Conservation (phyloP, 2,888 invertebrate genomes). For the Osmoderma eremita region DNA sequence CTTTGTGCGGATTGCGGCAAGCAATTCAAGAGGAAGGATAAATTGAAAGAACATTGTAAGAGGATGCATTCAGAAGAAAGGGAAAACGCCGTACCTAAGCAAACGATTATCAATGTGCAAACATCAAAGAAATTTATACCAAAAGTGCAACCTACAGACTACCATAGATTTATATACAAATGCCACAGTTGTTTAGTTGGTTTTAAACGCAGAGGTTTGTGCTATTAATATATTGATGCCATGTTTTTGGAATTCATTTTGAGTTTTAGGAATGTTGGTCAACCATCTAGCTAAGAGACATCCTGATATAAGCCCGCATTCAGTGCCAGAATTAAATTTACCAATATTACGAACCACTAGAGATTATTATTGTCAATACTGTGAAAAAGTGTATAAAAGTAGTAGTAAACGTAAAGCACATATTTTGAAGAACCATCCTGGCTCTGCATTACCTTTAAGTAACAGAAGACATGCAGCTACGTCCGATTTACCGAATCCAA, state of each 20-base stretch:
- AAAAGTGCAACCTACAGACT: conserved; percentile 71
- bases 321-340: conserved; percentile 78
- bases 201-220: conserved; percentile 79
- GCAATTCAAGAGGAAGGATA: conserved; percentile 81
- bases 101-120: conserved; percentile 46
- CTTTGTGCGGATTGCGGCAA: conserved; percentile 80
- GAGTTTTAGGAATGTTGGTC: conserved; percentile 71
- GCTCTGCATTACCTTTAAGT: conserved; percentile 72
- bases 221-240: background rate
- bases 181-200: conserved; percentile 80
- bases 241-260: conserved; percentile 4
- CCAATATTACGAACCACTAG: conserved; percentile 81
- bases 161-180: conserved; percentile 78
- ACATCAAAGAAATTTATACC: conserved; percentile 67
- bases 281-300: conserved; percentile 86
- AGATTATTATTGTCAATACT: conserved; percentile 86
- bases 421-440: conserved; percentile 85
- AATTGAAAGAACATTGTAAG: conserved; percentile 77
- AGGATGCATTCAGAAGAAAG: conserved; percentile 68
- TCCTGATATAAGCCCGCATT: conserved; percentile 72
- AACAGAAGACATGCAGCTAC: conserved; percentile 59
- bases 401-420: conserved; percentile 86
- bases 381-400: conserved; percentile 84
- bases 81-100: conserved; percentile 61
- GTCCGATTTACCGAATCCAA: conserved; percentile 68